phyloP scores from a whole-genome alignment of 2,888 invertebrate species.

The Idaea dimidiata region DNA sequence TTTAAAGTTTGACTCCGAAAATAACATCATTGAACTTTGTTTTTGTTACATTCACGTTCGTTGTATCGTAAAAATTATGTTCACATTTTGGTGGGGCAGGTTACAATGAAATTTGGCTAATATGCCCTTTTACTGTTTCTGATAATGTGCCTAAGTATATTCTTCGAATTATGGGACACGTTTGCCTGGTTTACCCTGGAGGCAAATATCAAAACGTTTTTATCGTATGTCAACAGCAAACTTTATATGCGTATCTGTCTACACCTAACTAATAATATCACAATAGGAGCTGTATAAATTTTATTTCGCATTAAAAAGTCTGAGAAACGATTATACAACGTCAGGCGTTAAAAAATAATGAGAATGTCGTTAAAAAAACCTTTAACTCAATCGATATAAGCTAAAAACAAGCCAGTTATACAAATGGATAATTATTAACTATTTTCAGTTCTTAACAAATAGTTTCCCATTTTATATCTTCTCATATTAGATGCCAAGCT shows the following conservation, averaged over 20 bases:
- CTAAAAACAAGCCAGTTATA: neutral
- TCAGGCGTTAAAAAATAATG: neutral
- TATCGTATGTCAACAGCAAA: neutral
- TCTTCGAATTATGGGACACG: too few relatives aligned
- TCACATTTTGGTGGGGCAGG: too few relatives aligned
- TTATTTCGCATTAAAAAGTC: neutral
- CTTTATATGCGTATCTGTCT: neutral
- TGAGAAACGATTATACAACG: conserved; percentile 9
- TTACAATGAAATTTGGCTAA: too few relatives aligned
- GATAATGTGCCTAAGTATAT: too few relatives aligned
- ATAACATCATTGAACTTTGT: too few relatives aligned
- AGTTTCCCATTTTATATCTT: neutral
- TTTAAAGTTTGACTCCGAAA: too few relatives aligned
- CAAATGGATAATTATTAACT: neutral
- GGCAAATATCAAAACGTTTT: neutral
- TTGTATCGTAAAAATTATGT: too few relatives aligned
- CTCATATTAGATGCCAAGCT: neutral
- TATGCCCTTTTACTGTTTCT: too few relatives aligned
- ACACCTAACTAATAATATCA: conserved; percentile 23
- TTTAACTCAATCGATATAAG: neutral
- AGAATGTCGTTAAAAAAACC: neutral
- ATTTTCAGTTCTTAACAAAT: conserved; percentile 1
- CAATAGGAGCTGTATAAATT: conserved; percentile 20
- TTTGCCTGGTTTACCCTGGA: too few relatives aligned
- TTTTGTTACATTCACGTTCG: too few relatives aligned